phyloP scores from a whole-genome alignment of 37 sponge, comb jelly and placozoan species.

The Ephydatia muelleri region DNA sequence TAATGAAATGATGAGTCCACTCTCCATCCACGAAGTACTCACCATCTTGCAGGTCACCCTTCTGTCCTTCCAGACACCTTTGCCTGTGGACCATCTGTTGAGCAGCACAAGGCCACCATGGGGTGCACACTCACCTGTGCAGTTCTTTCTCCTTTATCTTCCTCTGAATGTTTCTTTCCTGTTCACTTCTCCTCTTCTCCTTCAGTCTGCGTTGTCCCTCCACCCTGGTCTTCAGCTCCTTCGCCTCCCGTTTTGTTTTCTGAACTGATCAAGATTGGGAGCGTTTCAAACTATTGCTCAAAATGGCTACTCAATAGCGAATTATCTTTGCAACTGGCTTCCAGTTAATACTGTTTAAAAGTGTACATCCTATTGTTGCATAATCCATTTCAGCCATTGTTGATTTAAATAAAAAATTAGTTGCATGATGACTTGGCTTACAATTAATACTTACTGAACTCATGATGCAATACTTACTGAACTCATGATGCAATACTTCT shows the following conservation, averaged over 20 bases:
- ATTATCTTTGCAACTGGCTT: too few relatives aligned
- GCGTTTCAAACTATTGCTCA: too few relatives aligned
- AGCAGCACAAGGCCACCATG: not conserved
- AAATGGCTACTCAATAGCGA: too few relatives aligned
- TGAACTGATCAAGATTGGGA: too few relatives aligned
- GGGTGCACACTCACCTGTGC: constrained; percentile 27
- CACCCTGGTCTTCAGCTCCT: constrained; percentile 21
- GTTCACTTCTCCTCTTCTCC: constrained; percentile 47
- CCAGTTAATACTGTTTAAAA: too few relatives aligned
- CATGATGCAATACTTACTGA: constrained; percentile 43
- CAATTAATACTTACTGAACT: too few relatives aligned
- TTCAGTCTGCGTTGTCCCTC: constrained; percentile 42
- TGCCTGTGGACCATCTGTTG: not conserved
- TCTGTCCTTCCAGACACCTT: constrained; percentile 38
- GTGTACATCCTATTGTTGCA: not conserved
- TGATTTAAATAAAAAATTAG: not conserved
- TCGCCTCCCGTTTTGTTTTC: constrained; percentile 61
- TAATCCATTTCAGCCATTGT: not conserved
- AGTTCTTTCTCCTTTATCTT: constrained; percentile 59
- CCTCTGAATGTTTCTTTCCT: constrained; percentile 73
- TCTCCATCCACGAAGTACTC: not conserved
- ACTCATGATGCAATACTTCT: constrained; percentile 79
- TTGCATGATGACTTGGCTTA: too few relatives aligned
- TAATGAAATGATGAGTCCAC: not conserved
- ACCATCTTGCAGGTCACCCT: not conserved